Conservation (phyloP, 2,797 vertebrate genomes). For the Scleropages formosus region DNA sequence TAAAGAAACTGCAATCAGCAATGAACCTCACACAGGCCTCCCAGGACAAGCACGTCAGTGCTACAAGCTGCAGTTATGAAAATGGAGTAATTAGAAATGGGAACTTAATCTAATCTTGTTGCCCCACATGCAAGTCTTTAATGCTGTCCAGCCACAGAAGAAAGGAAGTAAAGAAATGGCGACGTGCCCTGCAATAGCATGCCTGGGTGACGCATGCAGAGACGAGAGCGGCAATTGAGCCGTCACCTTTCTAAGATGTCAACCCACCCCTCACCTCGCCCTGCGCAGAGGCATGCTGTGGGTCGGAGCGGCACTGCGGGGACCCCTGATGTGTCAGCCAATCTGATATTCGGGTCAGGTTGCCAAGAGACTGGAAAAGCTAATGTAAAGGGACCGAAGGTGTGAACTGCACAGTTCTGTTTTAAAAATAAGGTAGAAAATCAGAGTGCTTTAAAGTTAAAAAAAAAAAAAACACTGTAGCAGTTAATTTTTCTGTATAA, state of each 20-base stretch:
- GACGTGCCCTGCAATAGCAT: background rate
- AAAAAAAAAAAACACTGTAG: background rate
- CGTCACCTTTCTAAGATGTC: background rate
- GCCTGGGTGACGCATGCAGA: background rate
- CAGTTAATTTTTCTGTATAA: too few species aligned
- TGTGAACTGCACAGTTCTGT: background rate
- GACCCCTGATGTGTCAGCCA: background rate
- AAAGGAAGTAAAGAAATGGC: background rate
- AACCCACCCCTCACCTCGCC: background rate
- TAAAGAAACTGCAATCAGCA: background rate
- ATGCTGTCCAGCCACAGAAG: background rate
- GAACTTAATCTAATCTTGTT: slow-evolving; percentile 5
- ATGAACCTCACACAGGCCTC: slow-evolving; percentile 14
- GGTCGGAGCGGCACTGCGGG: background rate
- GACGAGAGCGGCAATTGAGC: background rate
- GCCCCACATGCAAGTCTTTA: slow-evolving; percentile 16
- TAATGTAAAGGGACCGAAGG: background rate
- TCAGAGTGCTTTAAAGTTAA: background rate
- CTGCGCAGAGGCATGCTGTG: too few species aligned
- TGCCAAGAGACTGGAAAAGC: background rate
- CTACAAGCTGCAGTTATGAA: background rate
- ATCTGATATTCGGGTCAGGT: background rate
- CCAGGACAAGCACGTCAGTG: slow-evolving; percentile 1
- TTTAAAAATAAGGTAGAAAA: background rate
- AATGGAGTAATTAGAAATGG: slow-evolving; percentile 8